These are phyloP conservation scores for Lutjanus erythropterus DNA, from an alignment of 2,113 vertebrate genomes.

Conservation along the genomic window DNA sequence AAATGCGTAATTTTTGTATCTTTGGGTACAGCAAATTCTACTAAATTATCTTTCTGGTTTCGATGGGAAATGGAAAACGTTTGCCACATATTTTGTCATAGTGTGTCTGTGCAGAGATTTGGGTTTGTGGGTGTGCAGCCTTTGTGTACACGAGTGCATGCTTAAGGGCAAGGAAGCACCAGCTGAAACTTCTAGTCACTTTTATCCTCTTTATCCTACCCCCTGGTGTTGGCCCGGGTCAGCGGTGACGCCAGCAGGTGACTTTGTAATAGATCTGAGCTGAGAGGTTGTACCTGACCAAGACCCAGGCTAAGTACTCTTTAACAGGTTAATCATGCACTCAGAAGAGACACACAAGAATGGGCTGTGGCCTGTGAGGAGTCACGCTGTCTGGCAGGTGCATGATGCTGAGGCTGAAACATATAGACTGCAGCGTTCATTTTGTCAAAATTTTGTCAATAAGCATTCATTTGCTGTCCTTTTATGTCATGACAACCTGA, in stretches of 20 bases:
- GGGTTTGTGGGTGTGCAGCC: not conserved
- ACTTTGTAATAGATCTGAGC: conserved; percentile 48
- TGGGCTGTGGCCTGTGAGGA: conserved; percentile 18
- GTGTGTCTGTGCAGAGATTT: not conserved
- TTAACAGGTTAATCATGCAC: conserved; percentile 49
- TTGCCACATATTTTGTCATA: conserved; percentile 3
- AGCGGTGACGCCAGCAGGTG: conserved; percentile 59
- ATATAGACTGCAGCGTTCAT: not conserved
- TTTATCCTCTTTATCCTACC: conserved; percentile 67
- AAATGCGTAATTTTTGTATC: not conserved
- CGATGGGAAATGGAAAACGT: not conserved
- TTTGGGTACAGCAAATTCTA: not conserved
- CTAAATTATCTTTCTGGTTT: not conserved
- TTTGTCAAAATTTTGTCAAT: too few species aligned
- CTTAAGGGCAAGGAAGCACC: conserved; percentile 17
- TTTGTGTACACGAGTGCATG: conserved; percentile 33
- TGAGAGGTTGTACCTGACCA: not conserved
- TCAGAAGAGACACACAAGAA: not conserved
- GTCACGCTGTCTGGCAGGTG: conserved; percentile 67
- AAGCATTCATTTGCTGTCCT: too few species aligned
- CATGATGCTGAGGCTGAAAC: not conserved
- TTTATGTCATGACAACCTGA: too few species aligned
- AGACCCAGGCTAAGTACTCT: conserved; percentile 38
- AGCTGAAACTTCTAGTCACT: conserved; percentile 45
- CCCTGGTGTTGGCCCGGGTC: conserved; percentile 27